A percentile compares a stretch with the other conserved stretches of the same genome.
Conservation (phyloP, 2,888 invertebrate genomes). For the Smittia sp. region DNA sequence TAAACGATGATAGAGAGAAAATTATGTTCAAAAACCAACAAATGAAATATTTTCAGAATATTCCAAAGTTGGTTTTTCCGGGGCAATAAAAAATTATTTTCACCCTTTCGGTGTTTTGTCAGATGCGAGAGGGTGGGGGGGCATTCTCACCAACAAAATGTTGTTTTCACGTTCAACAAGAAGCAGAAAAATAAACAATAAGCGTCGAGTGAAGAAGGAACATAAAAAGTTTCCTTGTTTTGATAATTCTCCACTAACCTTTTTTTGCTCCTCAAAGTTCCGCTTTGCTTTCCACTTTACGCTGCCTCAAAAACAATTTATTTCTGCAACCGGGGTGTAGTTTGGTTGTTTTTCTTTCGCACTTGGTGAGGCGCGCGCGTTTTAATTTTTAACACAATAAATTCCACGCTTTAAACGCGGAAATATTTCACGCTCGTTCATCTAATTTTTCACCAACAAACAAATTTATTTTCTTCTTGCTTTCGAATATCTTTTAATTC, state of each 20-base stretch:
- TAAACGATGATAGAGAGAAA: slow-evolving; percentile 3
- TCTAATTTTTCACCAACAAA: slow-evolving; percentile 15
- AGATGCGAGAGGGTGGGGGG: neutral
- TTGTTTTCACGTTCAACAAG: slow-evolving; percentile 14
- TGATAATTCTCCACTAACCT: slow-evolving; percentile 26
- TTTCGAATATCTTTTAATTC: neutral
- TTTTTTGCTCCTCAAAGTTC: slow-evolving; percentile 17
- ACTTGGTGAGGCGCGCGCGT: neutral
- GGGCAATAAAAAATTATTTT: slow-evolving; percentile 14
- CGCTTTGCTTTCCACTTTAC: neutral
- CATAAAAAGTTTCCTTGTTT: slow-evolving; percentile 12
- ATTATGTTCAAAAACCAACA: slow-evolving; percentile 29
- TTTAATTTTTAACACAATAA: slow-evolving; percentile 7
- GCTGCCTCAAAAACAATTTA: neutral
- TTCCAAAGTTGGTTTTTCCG: neutral
- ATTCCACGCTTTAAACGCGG: neutral
- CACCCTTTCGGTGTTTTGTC: neutral
- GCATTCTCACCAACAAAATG: neutral
- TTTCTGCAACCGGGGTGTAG: neutral
- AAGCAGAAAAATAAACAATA: slow-evolving; percentile 14
- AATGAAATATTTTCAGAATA: slow-evolving; percentile 40
- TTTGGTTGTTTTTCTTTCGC: neutral
- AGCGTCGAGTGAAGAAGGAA: neutral
- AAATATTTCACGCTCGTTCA: neutral
- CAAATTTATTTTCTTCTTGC: neutral